A percentile compares a stretch with the other conserved stretches of the same genome.
Evolutionary conservation across 2,113 vertebrate genomes (phyloP).

Genomic region (Athene cunicularia): DNA sequence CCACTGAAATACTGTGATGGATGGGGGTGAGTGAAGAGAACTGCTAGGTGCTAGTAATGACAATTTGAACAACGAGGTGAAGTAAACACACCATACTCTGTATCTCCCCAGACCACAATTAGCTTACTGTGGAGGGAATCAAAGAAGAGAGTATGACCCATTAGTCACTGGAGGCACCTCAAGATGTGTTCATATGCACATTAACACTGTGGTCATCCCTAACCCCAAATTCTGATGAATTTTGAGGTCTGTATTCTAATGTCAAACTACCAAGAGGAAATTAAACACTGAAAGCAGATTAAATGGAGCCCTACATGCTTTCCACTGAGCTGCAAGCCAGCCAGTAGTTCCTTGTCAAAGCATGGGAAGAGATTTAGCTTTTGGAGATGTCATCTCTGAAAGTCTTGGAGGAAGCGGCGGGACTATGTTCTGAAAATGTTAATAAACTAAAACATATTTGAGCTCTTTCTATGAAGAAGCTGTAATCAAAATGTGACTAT

Average conservation of each 20-base stretch:
- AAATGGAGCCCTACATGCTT: not conserved
- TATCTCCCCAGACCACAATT: not conserved
- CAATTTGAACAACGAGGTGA: not conserved
- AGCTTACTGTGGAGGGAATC: not conserved
- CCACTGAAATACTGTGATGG: constrained; percentile 32
- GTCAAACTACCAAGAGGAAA: not conserved
- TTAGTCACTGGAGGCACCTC: not conserved
- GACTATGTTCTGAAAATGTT: not conserved
- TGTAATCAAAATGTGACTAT: not conserved
- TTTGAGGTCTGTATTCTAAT: not conserved
- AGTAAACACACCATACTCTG: not conserved
- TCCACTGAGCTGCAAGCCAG: not conserved
- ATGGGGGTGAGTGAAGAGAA: constrained; percentile 10
- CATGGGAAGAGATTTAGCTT: not conserved
- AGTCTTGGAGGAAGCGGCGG: not conserved
- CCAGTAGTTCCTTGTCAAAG: not conserved
- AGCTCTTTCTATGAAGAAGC: not conserved
- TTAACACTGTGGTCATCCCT: not conserved
- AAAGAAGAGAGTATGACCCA: not conserved
- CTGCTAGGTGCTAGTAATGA: constrained; percentile 15
- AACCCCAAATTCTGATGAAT: not conserved
- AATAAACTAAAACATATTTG: not conserved
- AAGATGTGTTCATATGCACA: not conserved
- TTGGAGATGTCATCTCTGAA: not conserved
- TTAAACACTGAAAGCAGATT: not conserved